A percentile compares a stretch with the other conserved stretches of the same genome.
These are phyloP conservation scores for Reticulitermes lucifugus DNA, from an alignment of 2,888 invertebrate genomes.

Conservation along the genomic window DNA sequence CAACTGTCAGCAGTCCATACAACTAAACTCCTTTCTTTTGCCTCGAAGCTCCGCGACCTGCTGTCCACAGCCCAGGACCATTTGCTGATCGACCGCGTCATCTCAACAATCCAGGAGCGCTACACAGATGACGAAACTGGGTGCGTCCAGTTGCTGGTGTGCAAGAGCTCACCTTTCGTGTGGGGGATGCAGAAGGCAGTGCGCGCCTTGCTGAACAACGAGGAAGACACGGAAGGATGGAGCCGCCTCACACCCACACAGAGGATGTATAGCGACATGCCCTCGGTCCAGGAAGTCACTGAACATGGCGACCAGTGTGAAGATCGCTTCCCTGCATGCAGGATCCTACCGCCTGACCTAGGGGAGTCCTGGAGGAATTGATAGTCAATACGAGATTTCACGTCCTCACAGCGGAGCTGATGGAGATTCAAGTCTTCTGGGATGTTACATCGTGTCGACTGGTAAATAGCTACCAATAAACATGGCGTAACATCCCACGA, in stretches of 20 bases:
- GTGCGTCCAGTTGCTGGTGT: conserved; percentile 79
- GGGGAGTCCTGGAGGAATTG: too few relatives aligned
- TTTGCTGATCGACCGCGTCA: conserved; percentile 71
- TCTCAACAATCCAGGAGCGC: conserved; percentile 9
- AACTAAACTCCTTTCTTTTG: too few relatives aligned
- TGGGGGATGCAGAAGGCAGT: conserved; percentile 80
- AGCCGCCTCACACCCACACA: conserved; percentile 56
- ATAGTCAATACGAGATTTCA: too few relatives aligned
- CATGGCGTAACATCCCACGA: too few relatives aligned
- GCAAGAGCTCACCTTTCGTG: conserved; percentile 82
- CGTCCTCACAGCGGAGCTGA: too few relatives aligned
- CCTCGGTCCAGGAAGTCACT: conserved; percentile 70
- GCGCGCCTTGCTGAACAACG: conserved; percentile 56
- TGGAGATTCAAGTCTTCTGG: too few relatives aligned
- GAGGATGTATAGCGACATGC: conserved; percentile 73
- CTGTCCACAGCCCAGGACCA: conserved; percentile 72
- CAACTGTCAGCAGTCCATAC: too few relatives aligned
- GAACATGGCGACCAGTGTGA: conserved; percentile 74
- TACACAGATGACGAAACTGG: conserved; percentile 4
- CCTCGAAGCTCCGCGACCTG: conserved; percentile 63
- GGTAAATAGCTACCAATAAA: too few relatives aligned
- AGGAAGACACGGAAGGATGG: conserved; percentile 53
- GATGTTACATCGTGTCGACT: too few relatives aligned
- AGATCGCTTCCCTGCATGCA: conserved; percentile 67
- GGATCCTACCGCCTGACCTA: not conserved